These are phyloP conservation scores for Salminus brasiliensis DNA, from an alignment of 2,113 vertebrate species.

Conservation along the genomic window DNA sequence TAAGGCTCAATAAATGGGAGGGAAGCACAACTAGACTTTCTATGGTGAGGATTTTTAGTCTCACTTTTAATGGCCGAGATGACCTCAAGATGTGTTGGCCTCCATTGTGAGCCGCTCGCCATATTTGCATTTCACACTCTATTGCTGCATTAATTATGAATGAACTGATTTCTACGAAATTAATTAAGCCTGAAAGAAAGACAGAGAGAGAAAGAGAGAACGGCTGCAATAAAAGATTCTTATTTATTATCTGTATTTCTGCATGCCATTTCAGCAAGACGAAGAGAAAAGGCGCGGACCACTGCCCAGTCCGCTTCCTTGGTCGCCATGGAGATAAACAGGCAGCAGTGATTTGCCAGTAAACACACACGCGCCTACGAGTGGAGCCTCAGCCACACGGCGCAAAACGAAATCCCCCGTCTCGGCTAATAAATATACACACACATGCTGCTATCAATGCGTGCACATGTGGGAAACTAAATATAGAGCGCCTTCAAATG, in stretches of 20 bases:
- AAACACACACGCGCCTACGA: too few species aligned
- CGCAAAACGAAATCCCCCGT: slow-evolving; percentile 40
- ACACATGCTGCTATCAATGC: slow-evolving; percentile 41
- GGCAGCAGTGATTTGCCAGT: slow-evolving; percentile 37
- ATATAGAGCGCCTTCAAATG: slow-evolving; percentile 42
- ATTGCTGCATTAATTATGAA: slow-evolving; percentile 59
- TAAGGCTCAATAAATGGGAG: slow-evolving; percentile 48
- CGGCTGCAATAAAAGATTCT: neutral
- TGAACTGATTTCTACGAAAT: slow-evolving; percentile 60
- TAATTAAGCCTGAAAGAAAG: slow-evolving; percentile 57
- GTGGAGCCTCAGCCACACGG: slow-evolving; percentile 20
- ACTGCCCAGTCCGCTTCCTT: slow-evolving; percentile 18
- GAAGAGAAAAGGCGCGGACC: slow-evolving; percentile 39
- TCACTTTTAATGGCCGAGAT: slow-evolving; percentile 56
- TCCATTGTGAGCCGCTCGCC: slow-evolving; percentile 21
- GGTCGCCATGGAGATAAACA: slow-evolving; percentile 53
- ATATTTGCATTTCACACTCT: slow-evolving; percentile 54
- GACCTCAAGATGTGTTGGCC: slow-evolving; percentile 42
- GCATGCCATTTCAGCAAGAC: slow-evolving; percentile 25
- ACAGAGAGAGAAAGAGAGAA: neutral
- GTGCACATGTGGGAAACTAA: slow-evolving; percentile 43
- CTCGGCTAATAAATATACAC: slow-evolving; percentile 51
- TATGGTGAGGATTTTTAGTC: slow-evolving; percentile 34
- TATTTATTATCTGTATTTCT: slow-evolving; percentile 9
- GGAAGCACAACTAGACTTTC: slow-evolving; percentile 37